These are phyloP conservation scores for Actinostola sp. DNA, from an alignment of 92 coral and sea anemone genomes.

Conservation along the genomic window DNA sequence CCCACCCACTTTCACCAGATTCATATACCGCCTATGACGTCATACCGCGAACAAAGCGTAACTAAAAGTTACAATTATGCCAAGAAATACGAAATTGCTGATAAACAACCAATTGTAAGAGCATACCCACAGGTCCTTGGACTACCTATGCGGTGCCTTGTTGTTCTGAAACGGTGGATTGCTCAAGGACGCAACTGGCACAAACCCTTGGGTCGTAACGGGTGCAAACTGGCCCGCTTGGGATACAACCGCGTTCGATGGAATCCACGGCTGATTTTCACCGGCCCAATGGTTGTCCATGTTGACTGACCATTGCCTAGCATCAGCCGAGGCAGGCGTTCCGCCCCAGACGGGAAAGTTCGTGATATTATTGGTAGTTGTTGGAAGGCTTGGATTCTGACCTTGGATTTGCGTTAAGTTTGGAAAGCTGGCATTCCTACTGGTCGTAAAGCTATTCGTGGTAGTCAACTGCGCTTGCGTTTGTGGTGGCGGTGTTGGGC, in stretches of 20 bases:
- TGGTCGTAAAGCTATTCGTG: constrained; percentile 23
- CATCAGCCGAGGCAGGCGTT: not conserved
- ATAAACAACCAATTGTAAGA: not conserved
- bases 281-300: constrained; percentile 18
- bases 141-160: constrained; percentile 26
- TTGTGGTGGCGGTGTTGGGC: constrained; percentile 59
- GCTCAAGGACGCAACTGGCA: constrained; percentile 31
- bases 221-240: constrained; percentile 66
- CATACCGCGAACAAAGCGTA: constrained; percentile 36
- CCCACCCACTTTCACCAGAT: no score
- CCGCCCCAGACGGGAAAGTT: constrained; percentile 31
- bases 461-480: constrained; percentile 37
- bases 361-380: constrained; percentile 4
- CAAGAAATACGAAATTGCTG: constrained; percentile 26
- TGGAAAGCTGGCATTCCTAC: constrained; percentile 49
- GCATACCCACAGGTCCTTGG: not conserved
- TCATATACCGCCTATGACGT: constrained; percentile 14
- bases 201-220: constrained; percentile 58
- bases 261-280: constrained; percentile 14
- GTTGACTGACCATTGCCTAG: constrained; percentile 9
- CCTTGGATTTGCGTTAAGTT: constrained; percentile 21
- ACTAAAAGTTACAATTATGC: constrained; percentile 41
- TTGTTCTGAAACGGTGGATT: constrained; percentile 45
- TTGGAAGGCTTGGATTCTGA: constrained; percentile 2
- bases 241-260: constrained; percentile 3